Evolutionary conservation across 1,140 invertebrate species (phyloP).

Genomic region (Geopemphigus sp.): DNA sequence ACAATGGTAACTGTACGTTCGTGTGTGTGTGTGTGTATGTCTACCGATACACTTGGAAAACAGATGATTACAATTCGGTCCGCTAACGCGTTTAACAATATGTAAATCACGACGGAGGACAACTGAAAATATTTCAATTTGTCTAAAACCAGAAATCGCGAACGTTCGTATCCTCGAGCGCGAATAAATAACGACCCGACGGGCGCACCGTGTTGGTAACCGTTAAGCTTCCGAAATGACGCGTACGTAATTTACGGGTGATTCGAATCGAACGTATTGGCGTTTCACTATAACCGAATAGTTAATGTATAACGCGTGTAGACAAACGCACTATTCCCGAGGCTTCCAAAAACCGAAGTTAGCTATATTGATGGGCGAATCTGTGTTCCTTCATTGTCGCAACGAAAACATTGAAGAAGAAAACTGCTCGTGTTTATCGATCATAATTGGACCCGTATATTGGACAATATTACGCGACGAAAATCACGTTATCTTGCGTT

Average conservation of each 20-base stretch:
- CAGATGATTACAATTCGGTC: constrained; percentile 13
- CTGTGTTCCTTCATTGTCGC: background rate
- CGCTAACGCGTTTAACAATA: constrained; percentile 14
- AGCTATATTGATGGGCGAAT: background rate
- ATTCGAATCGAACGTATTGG: too few species aligned
- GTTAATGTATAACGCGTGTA: background rate
- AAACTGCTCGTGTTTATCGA: background rate
- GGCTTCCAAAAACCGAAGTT: background rate
- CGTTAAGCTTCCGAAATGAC: too few species aligned
- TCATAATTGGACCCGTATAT: background rate
- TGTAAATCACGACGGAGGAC: constrained; percentile 1
- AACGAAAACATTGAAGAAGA: background rate
- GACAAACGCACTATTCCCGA: background rate
- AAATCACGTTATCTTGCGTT: background rate
- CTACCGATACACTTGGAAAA: background rate
- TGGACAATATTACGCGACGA: background rate
- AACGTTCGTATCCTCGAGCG: background rate
- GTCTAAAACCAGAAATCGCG: background rate
- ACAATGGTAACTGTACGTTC: background rate
- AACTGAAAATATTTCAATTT: background rate
- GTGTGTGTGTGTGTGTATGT: too few species aligned
- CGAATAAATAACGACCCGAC: background rate
- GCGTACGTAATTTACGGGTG: too few species aligned
- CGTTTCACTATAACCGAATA: too few species aligned
- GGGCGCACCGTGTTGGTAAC: too few species aligned